These are phyloP conservation scores for Heterodera schachtii DNA, from an alignment of 1,140 invertebrate species.

Conservation along the genomic window DNA sequence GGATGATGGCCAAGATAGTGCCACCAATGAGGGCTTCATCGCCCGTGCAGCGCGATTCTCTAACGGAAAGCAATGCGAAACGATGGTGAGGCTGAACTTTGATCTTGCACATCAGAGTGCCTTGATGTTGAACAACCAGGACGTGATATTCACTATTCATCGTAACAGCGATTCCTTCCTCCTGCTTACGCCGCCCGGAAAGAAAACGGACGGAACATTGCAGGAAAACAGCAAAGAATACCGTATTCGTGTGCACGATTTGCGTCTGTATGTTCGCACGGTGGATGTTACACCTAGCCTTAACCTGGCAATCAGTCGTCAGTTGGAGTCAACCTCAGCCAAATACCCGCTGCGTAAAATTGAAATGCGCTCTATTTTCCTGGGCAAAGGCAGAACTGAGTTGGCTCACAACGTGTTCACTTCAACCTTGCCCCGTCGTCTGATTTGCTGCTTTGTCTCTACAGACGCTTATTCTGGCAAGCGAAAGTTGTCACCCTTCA, in stretches of 20 bases:
- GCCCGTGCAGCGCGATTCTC: neutral
- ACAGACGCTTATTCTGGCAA: constrained; percentile 9
- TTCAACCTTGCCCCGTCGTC: neutral
- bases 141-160: constrained; percentile 37
- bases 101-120: constrained; percentile 21
- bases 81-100: constrained; percentile 18
- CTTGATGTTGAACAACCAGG: constrained; percentile 29
- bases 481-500: constrained; percentile 18
- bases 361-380: constrained; percentile 28
- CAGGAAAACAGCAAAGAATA: constrained; percentile 6
- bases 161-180: constrained; percentile 12
- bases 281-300: constrained; percentile 21
- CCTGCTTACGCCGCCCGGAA: neutral
- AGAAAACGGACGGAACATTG: neutral
- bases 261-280: constrained; percentile 19
- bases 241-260: constrained; percentile 17
- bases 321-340: constrained; percentile 15
- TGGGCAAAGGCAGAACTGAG: constrained; percentile 19
- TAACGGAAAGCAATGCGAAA: neutral
- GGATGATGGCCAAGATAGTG: neutral
- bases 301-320: constrained; percentile 29
- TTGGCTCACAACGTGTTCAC: constrained; percentile 26
- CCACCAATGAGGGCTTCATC: neutral
- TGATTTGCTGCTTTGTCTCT: constrained; percentile 30
- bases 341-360: constrained; percentile 28